A percentile compares a stretch with the other conserved stretches of the same genome.
Conservation (phyloP, 2,797 vertebrate genomes). For the Parotocinclus haroldoi region DNA sequence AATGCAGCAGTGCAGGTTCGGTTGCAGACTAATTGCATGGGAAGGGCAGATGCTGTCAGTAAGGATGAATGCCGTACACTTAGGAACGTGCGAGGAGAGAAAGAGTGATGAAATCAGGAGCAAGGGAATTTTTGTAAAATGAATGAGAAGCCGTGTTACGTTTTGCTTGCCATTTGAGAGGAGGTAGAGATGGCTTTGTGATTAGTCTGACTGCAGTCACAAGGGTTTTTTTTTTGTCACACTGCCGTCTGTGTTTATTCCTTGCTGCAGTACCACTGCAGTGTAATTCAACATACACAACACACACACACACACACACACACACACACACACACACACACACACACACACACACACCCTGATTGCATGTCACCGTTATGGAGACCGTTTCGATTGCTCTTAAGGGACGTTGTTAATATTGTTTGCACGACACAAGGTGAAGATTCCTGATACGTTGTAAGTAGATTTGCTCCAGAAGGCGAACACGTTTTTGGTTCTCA, state of each 20-base stretch:
- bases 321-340: too few relatives aligned
- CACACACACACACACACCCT: neutral
- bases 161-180: neutral
- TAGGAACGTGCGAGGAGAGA: neutral
- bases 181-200: constrained; percentile 1
- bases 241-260: neutral
- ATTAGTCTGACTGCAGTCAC: constrained; percentile 1
- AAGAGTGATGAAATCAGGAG: constrained; percentile 19
- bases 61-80: too few relatives aligned
- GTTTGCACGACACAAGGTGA: constrained; percentile 27
- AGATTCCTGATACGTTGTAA: too few relatives aligned
- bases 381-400: constrained; percentile 1
- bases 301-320: too few relatives aligned
- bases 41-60: too few relatives aligned
- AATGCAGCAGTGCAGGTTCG: too few relatives aligned
- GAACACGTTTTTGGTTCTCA: too few relatives aligned
- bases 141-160: constrained; percentile 4
- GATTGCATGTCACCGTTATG: constrained; percentile 16
- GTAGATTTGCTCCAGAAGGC: neutral
- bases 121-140: constrained; percentile 1
- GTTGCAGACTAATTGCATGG: too few relatives aligned
- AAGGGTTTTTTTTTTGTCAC: constrained; percentile 17
- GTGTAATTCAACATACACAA: constrained; percentile 3
- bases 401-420: constrained; percentile 26
- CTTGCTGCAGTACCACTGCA: constrained; percentile 22